Conservation (phyloP, 2,888 invertebrate species). For the Anthoptus insignis region DNA sequence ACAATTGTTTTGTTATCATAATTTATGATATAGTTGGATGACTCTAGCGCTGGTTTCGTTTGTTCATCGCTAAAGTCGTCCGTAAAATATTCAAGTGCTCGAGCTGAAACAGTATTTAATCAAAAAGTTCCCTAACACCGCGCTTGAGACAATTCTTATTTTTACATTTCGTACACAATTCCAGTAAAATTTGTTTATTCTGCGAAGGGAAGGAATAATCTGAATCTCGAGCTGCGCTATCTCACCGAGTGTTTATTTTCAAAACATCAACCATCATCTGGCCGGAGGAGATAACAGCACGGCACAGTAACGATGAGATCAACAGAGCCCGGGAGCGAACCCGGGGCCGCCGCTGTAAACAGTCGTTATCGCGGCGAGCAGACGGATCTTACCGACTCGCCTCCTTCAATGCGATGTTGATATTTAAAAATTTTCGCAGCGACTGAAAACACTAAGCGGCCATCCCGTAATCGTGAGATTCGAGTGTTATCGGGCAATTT, state of each 20-base stretch:
- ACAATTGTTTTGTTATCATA: too few species aligned
- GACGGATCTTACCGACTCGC: constrained; percentile 58
- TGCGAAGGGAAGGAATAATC: constrained; percentile 10
- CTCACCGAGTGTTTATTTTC: constrained; percentile 40
- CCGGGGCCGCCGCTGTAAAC: constrained; percentile 61
- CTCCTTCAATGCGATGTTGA: constrained; percentile 7
- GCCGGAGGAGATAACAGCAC: constrained; percentile 54
- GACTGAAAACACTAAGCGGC: constrained; percentile 35
- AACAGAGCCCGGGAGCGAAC: constrained; percentile 62
- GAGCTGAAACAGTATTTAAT: constrained; percentile 4
- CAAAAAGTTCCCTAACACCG: not conserved
- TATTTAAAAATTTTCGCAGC: constrained; percentile 40
- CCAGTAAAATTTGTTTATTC: constrained; percentile 11
- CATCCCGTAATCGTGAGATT: constrained; percentile 40
- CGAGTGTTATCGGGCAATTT: constrained; percentile 35
- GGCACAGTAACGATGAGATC: constrained; percentile 51
- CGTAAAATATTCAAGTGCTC: constrained; percentile 6
- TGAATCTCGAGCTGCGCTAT: constrained; percentile 12
- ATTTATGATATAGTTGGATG: too few species aligned
- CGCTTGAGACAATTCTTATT: constrained; percentile 4
- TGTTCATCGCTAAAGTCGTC: not conserved
- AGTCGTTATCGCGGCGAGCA: constrained; percentile 68
- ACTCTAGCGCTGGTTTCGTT: not conserved
- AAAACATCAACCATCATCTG: constrained; percentile 49
- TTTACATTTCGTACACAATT: constrained; percentile 5